Evolutionary conservation across 2,113 vertebrate species (phyloP), one percentile per base, ranked within the genome.

Genomic region (Syngnathus scovelli): DNA sequence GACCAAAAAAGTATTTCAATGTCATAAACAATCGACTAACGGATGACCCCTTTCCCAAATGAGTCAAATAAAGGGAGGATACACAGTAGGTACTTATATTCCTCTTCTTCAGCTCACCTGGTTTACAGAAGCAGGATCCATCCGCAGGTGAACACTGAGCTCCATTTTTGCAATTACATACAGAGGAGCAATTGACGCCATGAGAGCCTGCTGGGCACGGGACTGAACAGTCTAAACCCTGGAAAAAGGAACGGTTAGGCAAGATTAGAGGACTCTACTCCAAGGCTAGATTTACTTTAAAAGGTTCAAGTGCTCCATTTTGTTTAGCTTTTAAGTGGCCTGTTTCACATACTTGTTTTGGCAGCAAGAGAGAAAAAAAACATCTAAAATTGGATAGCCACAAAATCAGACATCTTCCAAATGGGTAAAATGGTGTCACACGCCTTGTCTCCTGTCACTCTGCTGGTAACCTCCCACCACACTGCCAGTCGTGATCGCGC

Each of bases 101-200:
- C 4, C 9, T 65, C 16, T 64, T 65, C 43, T n/a, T 64, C 19
- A n/a, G 15, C 78, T 83, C 83, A 99, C 97, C 97, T 91, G 93
- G 90, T 86, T 89, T 93, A 82, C 97, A 99, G 63, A 90, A 85
- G 83, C 97, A 99, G 49, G 94, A 95, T 15, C 97, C 97, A 1
- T 98, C 96, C 49, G 94, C 92, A 37, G 94, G 83, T n/a, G 94
- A 98, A 72, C 97, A 99, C 43, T 83, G 21, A 0, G 94, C 96
- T 54, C 81, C 70, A 0, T 98, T 98, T 85, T 94, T 95, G 78
- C 97, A 99, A 75, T 75, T 89, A 70, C 97, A 99, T 44, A 21
- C 37, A 10, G 94, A 95, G 0, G 95, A 96, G 75, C 97, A 99
- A 80, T 96, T 96, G 18, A 90, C 78, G 36, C 97, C 97, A 0